Evolutionary conservation across 2,113 vertebrate species (phyloP).

Genomic region (Albula goreensis): DNA sequence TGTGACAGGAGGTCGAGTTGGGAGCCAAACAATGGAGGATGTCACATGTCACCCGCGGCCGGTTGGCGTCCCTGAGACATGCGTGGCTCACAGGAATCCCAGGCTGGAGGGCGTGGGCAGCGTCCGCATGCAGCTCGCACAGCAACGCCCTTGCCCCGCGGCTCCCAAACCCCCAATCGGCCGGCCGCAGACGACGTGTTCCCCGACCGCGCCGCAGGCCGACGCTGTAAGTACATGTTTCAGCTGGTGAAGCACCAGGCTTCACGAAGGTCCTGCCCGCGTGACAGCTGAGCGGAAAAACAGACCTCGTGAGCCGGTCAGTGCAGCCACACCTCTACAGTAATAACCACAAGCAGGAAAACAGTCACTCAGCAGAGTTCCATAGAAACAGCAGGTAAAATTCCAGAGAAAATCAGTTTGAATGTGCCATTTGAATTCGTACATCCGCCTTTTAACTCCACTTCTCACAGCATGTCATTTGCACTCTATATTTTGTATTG

Average conservation of each 20-base stretch:
- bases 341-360: background rate
- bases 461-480: too few species aligned
- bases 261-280: background rate
- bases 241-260: slow-evolving; percentile 3
- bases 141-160: slow-evolving; percentile 9
- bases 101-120: slow-evolving; percentile 23
- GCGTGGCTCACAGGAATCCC: slow-evolving; percentile 13
- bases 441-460: too few species aligned
- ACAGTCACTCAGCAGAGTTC: background rate
- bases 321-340: background rate
- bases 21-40: slow-evolving; percentile 21
- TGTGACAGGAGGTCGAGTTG: background rate
- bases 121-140: slow-evolving; percentile 21
- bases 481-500: too few species aligned
- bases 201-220: background rate
- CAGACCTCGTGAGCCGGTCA: background rate
- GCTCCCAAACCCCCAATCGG: slow-evolving; percentile 23
- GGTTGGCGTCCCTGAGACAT: background rate
- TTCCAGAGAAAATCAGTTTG: too few species aligned
- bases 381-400: too few species aligned
- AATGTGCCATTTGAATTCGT: too few species aligned
- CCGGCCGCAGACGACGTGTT: slow-evolving; percentile 26
- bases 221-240: slow-evolving; percentile 7
- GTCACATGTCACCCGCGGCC: background rate
- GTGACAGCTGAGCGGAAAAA: background rate